phyloP scores from a whole-genome alignment of 2,797 vertebrate species.

The Echiichthys vipera region DNA sequence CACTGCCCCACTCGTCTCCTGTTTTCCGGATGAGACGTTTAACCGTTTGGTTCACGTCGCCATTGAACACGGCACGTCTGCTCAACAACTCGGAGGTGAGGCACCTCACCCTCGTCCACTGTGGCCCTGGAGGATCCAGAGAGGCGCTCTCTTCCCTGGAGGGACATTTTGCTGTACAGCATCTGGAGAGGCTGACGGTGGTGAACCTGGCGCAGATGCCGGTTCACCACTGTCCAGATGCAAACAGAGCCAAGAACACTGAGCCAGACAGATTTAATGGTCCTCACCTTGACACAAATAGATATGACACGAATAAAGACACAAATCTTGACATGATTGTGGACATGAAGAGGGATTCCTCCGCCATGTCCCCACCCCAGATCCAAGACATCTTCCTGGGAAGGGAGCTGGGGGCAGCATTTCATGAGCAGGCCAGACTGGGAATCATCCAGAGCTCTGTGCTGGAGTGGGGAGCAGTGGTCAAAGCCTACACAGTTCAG shows the following conservation, averaged over 20 bases:
- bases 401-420: slow-evolving; percentile 69
- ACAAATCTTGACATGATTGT: slow-evolving; percentile 41
- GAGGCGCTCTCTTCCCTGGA: slow-evolving; percentile 19
- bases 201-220: slow-evolving; percentile 45
- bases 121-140: slow-evolving; percentile 43
- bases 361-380: slow-evolving; percentile 41
- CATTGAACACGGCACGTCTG: slow-evolving; percentile 58
- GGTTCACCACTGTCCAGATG: slow-evolving; percentile 32
- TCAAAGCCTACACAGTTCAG: slow-evolving; percentile 79
- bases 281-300: slow-evolving; percentile 46
- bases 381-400: slow-evolving; percentile 74
- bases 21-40: slow-evolving; percentile 64
- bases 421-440: slow-evolving; percentile 75
- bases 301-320: slow-evolving; percentile 53
- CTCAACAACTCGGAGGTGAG: slow-evolving; percentile 78
- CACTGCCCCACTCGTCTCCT: slow-evolving; percentile 52
- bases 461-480: slow-evolving; percentile 62
- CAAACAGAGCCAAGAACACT: slow-evolving; percentile 48
- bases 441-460: slow-evolving; percentile 75
- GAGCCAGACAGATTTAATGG: slow-evolving; percentile 42
- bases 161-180: slow-evolving; percentile 72
- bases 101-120: slow-evolving; percentile 75
- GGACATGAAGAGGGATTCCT: slow-evolving; percentile 36
- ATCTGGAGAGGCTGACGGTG: slow-evolving; percentile 73
- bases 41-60: slow-evolving; percentile 76